Percentiles rank a stretch among this genome's conserved stretches.
These are phyloP conservation scores for Eunapius fragilis DNA, from an alignment of 37 sponge, comb jelly and placozoan genomes.

Conservation along the genomic window DNA sequence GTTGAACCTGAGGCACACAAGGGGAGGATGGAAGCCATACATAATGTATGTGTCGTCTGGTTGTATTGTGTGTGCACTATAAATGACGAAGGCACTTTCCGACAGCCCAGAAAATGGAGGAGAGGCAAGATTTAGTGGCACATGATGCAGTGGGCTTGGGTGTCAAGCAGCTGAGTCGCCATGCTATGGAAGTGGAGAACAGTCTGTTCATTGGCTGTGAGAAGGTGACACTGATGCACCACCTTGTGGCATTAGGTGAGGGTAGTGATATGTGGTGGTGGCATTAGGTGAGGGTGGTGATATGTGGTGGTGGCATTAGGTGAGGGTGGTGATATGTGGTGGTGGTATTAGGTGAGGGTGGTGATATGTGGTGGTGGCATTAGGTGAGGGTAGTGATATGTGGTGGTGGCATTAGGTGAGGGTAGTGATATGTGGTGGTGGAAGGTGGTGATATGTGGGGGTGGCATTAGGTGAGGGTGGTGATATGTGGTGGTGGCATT, in stretches of 20 bases:
- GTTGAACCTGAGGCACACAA: conserved; percentile 43
- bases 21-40: conserved; percentile 37
- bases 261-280: neutral
- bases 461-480: neutral
- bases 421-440: neutral
- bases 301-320: neutral
- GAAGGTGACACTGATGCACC: conserved; percentile 23
- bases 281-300: neutral
- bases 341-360: too few species aligned
- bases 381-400: neutral
- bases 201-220: conserved; percentile 17
- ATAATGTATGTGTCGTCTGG: conserved; percentile 16
- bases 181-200: conserved; percentile 61
- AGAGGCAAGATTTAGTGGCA: conserved; percentile 3
- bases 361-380: too few species aligned
- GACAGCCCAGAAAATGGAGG: conserved; percentile 30
- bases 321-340: neutral
- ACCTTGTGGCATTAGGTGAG: conserved; percentile 25
- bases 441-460: too few species aligned
- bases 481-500: neutral
- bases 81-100: neutral
- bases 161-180: conserved; percentile 49
- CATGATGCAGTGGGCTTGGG: conserved; percentile 17
- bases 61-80: neutral
- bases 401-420: conserved; percentile 6